A percentile compares a stretch with the other conserved stretches of the same genome.
phyloP scores from a whole-genome alignment of 35 echinoderm and acorn worm genomes.

The Hemicentrotus pulcherrimus region DNA sequence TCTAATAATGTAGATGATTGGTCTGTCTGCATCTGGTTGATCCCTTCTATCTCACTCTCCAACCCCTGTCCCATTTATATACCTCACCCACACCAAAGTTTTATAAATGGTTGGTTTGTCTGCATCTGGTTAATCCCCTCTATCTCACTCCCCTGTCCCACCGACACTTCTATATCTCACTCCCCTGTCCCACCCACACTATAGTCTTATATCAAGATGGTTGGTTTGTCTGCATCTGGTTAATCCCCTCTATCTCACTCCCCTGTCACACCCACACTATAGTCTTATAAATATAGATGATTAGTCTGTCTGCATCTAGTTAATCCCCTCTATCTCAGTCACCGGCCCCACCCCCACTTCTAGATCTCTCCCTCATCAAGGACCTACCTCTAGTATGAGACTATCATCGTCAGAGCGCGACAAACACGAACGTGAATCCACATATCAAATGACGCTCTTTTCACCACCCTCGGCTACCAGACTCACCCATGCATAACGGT shows the following conservation, averaged over 20 bases:
- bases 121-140: background rate
- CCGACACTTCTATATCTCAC: background rate
- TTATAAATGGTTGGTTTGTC: background rate
- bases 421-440: constrained; percentile 36
- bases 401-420: constrained; percentile 7
- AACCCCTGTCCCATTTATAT: no score
- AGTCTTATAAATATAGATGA: background rate
- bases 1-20: background rate
- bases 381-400: background rate
- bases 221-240: background rate
- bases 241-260: background rate
- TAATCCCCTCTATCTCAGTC: background rate
- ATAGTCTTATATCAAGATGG: background rate
- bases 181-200: background rate
- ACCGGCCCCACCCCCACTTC: background rate
- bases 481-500: constrained; percentile 1
- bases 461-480: constrained; percentile 33
- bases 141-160: background rate
- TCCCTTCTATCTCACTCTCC: background rate
- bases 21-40: background rate
- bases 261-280: background rate
- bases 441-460: constrained; percentile 41
- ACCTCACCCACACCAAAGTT: background rate
- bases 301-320: background rate
- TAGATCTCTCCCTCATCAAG: background rate